Base-by-base conservation (phyloP, 2,113 vertebrate species). In the Columbina picui region DNA sequence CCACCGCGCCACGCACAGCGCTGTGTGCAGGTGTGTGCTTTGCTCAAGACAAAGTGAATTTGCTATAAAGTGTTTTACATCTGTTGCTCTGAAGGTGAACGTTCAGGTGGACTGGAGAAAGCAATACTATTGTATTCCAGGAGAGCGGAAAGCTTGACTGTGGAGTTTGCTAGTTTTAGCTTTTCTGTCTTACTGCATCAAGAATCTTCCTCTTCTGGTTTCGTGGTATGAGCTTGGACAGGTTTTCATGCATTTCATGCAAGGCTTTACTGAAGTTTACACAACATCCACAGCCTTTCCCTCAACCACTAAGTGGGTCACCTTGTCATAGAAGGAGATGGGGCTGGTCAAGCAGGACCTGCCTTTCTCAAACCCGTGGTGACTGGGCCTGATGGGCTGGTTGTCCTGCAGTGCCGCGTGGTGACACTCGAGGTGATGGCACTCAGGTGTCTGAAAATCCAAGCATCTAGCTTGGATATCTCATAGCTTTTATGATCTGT, bases 1-100 rank as follows among this genome's bases (percentile, higher is more conserved):
- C 67, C 5, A 7, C 32, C 12, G 52, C 73, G 63, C 61, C 41
- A 8, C 0, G 0, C 38, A 20, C 38, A 55, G 39, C 59, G 20
- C 61, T 25, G 0, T 7, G 5, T 59, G 56, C 65, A 52, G 47
- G n/a, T 19, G 69, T n/a, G n/a, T n/a, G n/a, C n/a, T 81, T 79
- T 71, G 32, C 43, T 83, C 20, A 27, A 47, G 53, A 53, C 32
- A 53, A 74, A 60, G 32, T 43, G 30, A 39, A 34, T 85, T 90
- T 83, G 36, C 75, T 10, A 4, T 68, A 0, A 64, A 34, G 19
- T 81, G 34, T 5, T 63, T 79, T 87, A 0, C 32, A 7, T 84
- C 36, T 67, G 12, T 89, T 79, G 25, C 19, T 78, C 47, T 57
- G 19, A 56, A 57, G 55, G 9, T 73, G 49, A 67, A 68, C 68